phyloP scores from a whole-genome alignment of 1,140 invertebrate genomes.

The Drosophila oshimai region DNA sequence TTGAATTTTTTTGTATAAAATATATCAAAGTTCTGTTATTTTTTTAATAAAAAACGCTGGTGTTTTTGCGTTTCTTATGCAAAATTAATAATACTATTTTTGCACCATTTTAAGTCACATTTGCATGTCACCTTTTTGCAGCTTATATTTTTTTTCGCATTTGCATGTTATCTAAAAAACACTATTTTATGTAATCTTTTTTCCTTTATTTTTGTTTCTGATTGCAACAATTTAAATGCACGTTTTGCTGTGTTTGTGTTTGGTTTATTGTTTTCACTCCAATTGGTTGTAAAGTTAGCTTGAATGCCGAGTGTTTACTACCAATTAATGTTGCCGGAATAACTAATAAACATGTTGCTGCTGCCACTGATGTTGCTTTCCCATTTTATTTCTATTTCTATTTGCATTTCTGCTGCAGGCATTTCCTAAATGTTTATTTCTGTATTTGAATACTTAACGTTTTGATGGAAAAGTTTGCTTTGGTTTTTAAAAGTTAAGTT shows the following conservation, averaged over 20 bases:
- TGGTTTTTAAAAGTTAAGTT: background rate
- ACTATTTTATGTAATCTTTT: background rate
- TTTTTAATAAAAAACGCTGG: too few species aligned
- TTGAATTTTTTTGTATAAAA: too few species aligned
- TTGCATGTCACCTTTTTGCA: background rate
- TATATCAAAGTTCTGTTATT: too few species aligned
- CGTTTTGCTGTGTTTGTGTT: background rate
- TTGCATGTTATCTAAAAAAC: background rate
- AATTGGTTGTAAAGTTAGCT: background rate
- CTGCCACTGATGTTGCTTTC: too few species aligned
- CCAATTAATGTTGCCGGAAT: background rate
- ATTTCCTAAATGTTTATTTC: too few species aligned
- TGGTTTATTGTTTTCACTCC: background rate
- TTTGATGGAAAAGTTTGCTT: too few species aligned
- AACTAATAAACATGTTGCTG: background rate
- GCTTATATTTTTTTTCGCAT: background rate
- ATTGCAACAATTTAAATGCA: background rate
- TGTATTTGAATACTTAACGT: too few species aligned
- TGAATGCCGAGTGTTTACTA: background rate
- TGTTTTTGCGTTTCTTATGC: background rate
- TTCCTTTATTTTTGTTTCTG: background rate
- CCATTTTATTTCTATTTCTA: too few species aligned
- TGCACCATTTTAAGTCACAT: background rate
- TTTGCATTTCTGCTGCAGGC: too few species aligned
- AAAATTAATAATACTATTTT: background rate